Conservation (phyloP, 2,797 vertebrate genomes). For the Echiichthys vipera region DNA sequence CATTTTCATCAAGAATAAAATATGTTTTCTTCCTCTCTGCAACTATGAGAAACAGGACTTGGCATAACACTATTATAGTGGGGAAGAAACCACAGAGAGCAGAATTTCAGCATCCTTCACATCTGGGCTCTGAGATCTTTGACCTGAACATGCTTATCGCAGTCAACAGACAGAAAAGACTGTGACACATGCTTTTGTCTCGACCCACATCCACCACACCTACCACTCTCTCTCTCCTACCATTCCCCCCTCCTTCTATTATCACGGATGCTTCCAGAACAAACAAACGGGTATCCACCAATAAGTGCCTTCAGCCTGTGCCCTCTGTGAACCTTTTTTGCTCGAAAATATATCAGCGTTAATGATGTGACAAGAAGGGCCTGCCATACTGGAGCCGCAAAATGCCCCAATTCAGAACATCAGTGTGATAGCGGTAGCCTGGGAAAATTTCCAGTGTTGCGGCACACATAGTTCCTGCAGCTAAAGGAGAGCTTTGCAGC, state of each 20-base stretch:
- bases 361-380: constrained; percentile 32
- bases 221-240: constrained; percentile 10
- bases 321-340: constrained; percentile 44
- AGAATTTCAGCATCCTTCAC: constrained; percentile 18
- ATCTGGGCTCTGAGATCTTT: constrained; percentile 32
- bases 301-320: constrained; percentile 56
- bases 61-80: background rate
- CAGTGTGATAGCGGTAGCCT: constrained; percentile 6
- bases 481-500: constrained; percentile 37
- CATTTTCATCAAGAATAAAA: background rate
- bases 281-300: constrained; percentile 60
- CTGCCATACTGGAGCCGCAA: background rate
- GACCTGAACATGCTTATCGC: constrained; percentile 72
- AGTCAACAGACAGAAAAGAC: constrained; percentile 69
- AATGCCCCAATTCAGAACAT: constrained; percentile 21
- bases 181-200: constrained; percentile 75
- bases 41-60: constrained; percentile 5
- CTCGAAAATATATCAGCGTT: constrained; percentile 39
- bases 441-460: constrained; percentile 46
- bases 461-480: constrained; percentile 36
- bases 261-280: constrained; percentile 44
- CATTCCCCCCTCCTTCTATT: constrained; percentile 4
- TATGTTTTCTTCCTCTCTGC: background rate
- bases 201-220: constrained; percentile 63
- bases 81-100: constrained; percentile 5